Percentiles rank a stretch among this genome's conserved stretches.
phyloP scores from a whole-genome alignment of 2,888 invertebrate genomes.

The Thera obeliscata region DNA sequence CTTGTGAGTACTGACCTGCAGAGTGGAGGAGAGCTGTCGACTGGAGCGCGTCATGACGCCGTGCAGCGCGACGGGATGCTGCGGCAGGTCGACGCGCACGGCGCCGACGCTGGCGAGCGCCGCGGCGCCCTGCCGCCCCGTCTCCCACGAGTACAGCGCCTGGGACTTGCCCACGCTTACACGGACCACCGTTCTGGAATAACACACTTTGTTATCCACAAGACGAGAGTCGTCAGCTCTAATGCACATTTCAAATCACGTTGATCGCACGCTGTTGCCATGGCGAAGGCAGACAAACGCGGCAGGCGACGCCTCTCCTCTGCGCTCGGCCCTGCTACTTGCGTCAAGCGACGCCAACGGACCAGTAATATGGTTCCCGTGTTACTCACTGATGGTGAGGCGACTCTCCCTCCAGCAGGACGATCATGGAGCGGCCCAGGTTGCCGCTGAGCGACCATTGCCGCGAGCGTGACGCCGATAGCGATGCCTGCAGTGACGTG shows the following conservation, averaged over 20 bases:
- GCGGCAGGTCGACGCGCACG: conserved; percentile 97
- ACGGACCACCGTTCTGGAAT: conserved; percentile 96
- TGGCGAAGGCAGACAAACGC: too few relatives aligned
- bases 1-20: conserved; percentile 82
- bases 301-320: too few relatives aligned
- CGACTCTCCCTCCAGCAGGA: conserved; percentile 94
- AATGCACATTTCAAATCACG: too few relatives aligned
- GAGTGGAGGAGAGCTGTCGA: conserved; percentile 95
- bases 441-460: conserved; percentile 95
- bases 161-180: conserved; percentile 96
- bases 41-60: conserved; percentile 99
- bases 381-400: conserved; percentile 93
- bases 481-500: conserved; percentile 94
- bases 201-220: conserved; percentile 54
- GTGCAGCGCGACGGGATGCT: conserved; percentile 98
- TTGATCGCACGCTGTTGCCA: too few relatives aligned
- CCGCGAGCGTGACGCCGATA: conserved; percentile 95
- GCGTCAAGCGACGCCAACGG: too few relatives aligned
- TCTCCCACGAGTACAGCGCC: conserved; percentile 93
- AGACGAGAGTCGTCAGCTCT: too few relatives aligned
- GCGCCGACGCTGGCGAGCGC: conserved; percentile 94
- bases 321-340: too few relatives aligned
- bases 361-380: too few relatives aligned
- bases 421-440: conserved; percentile 96
- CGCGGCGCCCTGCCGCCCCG: conserved; percentile 87